These are phyloP conservation scores for Epinephelus lanceolatus DNA, from an alignment of 2,113 vertebrate genomes.

Conservation along the genomic window DNA sequence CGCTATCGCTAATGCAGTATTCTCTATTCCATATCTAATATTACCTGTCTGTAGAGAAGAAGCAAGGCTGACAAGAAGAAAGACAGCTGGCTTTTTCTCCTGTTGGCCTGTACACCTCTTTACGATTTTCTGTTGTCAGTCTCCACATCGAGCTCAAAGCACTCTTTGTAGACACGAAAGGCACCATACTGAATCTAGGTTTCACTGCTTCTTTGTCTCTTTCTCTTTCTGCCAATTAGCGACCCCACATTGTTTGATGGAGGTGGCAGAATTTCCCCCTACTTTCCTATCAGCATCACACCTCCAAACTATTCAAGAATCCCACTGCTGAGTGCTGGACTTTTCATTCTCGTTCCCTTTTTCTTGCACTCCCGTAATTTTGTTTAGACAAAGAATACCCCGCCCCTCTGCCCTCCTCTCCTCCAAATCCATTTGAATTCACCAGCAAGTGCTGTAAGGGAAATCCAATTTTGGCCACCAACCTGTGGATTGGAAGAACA, in stretches of 20 bases:
- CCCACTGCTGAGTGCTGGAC: background rate
- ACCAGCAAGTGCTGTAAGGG: conserved; percentile 15
- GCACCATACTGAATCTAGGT: background rate
- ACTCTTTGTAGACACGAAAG: conserved; percentile 13
- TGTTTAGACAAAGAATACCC: conserved; percentile 29
- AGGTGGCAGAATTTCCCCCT: background rate
- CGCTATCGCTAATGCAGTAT: conserved; percentile 31
- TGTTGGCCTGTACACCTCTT: background rate
- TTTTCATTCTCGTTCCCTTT: background rate
- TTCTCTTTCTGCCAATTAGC: conserved; percentile 1
- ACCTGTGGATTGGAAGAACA: conserved; percentile 33
- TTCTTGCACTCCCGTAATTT: conserved; percentile 13
- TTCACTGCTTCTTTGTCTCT: background rate
- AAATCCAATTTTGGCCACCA: conserved; percentile 58
- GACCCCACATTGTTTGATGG: background rate
- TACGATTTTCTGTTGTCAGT: conserved; percentile 18
- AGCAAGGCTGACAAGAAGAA: conserved; percentile 4
- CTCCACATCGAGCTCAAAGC: conserved; percentile 4
- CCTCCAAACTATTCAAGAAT: background rate
- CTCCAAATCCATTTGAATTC: conserved; percentile 49
- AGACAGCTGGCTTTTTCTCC: background rate
- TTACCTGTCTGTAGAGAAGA: conserved; percentile 24
- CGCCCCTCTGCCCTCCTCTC: background rate
- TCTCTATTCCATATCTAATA: conserved; percentile 42
- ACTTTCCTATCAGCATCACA: conserved; percentile 8